A percentile compares a stretch with the other conserved stretches of the same genome.
Evolutionary conservation across 2,888 invertebrate species (phyloP).

Genomic region (Noctua fimbriata): DNA sequence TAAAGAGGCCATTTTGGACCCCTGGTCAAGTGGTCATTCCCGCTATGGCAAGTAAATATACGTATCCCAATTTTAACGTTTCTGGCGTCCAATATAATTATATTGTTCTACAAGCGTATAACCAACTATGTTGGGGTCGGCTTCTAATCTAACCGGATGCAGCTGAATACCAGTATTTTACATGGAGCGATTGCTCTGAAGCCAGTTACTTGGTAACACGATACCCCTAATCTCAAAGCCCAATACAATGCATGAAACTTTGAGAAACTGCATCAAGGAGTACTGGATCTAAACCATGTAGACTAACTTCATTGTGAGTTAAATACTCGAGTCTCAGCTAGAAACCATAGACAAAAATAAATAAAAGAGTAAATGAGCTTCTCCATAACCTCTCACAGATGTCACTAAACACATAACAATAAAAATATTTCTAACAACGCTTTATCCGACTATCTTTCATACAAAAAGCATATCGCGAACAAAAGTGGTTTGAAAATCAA

Average conservation of each 20-base stretch:
- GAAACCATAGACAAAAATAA: constrained; percentile 7
- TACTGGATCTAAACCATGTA: neutral
- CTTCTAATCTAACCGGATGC: neutral
- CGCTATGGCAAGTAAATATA: neutral
- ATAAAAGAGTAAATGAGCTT: constrained; percentile 51
- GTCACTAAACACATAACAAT: constrained; percentile 69
- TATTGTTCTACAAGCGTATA: no score
- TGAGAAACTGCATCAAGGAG: neutral
- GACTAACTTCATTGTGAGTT: neutral
- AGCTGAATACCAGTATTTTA: neutral
- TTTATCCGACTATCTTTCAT: constrained; percentile 70
- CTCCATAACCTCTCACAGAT: constrained; percentile 65
- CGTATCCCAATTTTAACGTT: neutral
- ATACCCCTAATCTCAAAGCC: neutral
- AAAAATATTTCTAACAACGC: constrained; percentile 66
- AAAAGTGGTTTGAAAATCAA: constrained; percentile 87
- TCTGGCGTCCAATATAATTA: neutral
- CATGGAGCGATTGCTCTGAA: neutral
- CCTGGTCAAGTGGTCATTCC: no score
- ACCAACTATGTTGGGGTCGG: neutral
- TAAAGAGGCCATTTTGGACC: no score
- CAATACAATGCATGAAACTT: neutral
- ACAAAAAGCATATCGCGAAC: constrained; percentile 82
- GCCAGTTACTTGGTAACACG: neutral
- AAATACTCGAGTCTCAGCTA: neutral